Conservation (phyloP, 2,888 invertebrate genomes). For the Volucella inflata region DNA sequence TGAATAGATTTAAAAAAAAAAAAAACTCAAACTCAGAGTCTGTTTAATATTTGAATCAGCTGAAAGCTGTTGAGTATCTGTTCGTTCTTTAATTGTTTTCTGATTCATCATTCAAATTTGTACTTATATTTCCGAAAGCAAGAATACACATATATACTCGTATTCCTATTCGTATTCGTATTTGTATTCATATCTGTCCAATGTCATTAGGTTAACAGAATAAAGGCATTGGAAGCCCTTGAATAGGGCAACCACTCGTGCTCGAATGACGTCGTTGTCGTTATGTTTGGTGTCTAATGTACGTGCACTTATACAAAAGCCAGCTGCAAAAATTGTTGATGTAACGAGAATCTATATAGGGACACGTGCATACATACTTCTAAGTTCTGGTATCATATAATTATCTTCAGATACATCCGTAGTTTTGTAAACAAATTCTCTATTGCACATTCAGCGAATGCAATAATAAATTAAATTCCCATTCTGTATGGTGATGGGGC, state of each 20-base stretch:
- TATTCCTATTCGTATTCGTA: background rate
- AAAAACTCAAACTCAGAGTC: too few species aligned
- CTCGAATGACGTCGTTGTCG: conserved; percentile 43
- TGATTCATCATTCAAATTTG: too few species aligned
- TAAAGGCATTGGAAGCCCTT: conserved; percentile 45
- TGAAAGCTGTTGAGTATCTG: too few species aligned
- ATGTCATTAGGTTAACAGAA: conserved; percentile 21
- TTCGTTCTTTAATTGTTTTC: too few species aligned
- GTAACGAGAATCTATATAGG: too few species aligned
- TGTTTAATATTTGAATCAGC: too few species aligned
- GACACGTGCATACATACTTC: conserved; percentile 27
- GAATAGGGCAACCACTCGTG: conserved; percentile 62
- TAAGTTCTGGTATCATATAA: conserved; percentile 8
- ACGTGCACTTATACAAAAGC: conserved; percentile 12
- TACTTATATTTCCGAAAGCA: too few species aligned
- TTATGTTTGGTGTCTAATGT: background rate
- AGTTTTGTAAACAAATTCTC: conserved; percentile 53
- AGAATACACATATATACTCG: too few species aligned
- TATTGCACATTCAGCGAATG: conserved; percentile 49
- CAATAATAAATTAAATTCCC: conserved; percentile 63
- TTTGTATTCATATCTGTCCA: background rate
- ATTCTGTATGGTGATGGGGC: conserved; percentile 35
- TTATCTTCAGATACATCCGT: conserved; percentile 6
- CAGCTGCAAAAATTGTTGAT: too few species aligned
- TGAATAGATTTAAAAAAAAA: too few species aligned